phyloP scores from a whole-genome alignment of 1,140 invertebrate species.

The Mamestra configurata region DNA sequence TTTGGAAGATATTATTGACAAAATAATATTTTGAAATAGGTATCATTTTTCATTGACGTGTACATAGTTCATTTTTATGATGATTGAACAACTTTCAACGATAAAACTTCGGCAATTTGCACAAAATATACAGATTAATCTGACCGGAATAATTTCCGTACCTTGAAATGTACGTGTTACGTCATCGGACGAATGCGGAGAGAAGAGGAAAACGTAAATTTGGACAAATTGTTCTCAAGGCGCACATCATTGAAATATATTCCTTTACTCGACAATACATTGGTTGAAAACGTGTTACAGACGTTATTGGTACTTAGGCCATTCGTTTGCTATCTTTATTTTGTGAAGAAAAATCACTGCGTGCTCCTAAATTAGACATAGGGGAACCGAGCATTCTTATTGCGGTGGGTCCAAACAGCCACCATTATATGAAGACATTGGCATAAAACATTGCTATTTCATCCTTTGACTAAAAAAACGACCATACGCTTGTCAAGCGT shows the following conservation, averaged over 20 bases:
- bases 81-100: conserved; percentile 9
- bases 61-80: background rate
- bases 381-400: background rate
- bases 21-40: background rate
- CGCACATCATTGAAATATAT: conserved; percentile 35
- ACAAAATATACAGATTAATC: conserved; percentile 28
- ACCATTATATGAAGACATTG: too few species aligned
- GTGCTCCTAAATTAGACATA: background rate
- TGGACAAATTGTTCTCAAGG: conserved; percentile 29
- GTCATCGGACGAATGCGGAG: background rate
- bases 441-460: too few species aligned
- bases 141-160: conserved; percentile 22
- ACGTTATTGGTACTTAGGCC: background rate
- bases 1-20: too few species aligned
- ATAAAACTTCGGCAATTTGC: conserved; percentile 6
- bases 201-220: conserved; percentile 41
- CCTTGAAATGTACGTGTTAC: conserved; percentile 33
- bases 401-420: background rate
- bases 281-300: conserved; percentile 20
- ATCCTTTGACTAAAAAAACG: too few species aligned
- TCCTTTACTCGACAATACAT: conserved; percentile 17
- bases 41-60: background rate
- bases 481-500: too few species aligned
- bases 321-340: too few species aligned
- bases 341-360: background rate